These are phyloP conservation scores for Melanocharis versteri DNA, from an alignment of 2,113 vertebrate species.

Conservation along the genomic window DNA sequence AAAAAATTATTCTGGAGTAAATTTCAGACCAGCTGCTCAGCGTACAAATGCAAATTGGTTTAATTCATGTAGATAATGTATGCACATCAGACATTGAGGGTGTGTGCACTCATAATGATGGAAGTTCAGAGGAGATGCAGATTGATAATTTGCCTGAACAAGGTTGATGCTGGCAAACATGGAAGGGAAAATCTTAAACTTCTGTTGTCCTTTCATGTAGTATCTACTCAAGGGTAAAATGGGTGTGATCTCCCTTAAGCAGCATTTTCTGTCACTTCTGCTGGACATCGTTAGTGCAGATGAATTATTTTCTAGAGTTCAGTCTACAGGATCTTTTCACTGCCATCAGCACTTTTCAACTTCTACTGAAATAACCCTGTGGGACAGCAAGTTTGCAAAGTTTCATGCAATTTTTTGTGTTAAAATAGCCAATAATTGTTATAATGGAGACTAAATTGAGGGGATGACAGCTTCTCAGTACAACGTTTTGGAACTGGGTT, in stretches of 20 bases:
- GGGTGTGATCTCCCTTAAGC: not conserved
- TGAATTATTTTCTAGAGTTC: constrained; percentile 7
- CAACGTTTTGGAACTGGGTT: not conserved
- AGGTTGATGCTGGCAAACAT: not conserved
- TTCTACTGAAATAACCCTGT: constrained; percentile 12
- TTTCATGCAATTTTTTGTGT: not conserved
- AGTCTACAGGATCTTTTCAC: not conserved
- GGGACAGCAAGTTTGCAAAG: not conserved
- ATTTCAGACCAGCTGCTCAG: constrained; percentile 46
- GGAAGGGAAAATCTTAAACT: not conserved
- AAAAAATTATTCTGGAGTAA: constrained; percentile 27
- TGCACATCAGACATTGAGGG: not conserved
- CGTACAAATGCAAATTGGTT: constrained; percentile 44
- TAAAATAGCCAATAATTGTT: not conserved
- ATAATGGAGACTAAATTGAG: not conserved
- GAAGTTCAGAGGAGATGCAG: not conserved
- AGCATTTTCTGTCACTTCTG: not conserved
- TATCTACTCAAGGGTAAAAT: constrained; percentile 1
- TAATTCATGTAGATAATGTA: constrained; percentile 49
- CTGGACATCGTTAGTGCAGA: not conserved
- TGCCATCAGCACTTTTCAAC: not conserved
- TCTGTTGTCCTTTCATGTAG: not conserved
- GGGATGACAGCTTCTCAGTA: not conserved
- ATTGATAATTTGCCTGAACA: not conserved
- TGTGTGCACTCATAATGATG: not conserved